Base-by-base conservation (phyloP, 2,797 vertebrate genomes). In the Philypnodon macrostomus region DNA sequence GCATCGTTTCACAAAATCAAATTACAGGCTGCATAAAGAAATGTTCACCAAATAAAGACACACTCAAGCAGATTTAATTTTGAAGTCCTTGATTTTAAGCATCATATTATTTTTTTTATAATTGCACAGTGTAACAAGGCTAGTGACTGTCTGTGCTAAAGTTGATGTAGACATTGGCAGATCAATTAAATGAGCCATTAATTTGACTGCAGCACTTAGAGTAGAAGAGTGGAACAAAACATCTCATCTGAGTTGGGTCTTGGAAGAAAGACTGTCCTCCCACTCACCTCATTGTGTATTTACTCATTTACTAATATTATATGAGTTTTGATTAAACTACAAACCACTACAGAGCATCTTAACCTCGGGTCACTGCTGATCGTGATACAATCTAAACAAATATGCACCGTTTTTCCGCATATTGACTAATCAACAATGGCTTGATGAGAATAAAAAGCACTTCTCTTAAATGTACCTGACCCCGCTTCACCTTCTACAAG, bases 161-260 rank as follows among this genome's bases (percentile, higher is more conserved):
- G 33, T 26, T 48, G 33, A 48, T 48, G 46, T 17, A 29, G 33
- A 27, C 47, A 7, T 26, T 36, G 27, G 23, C 13, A 36, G 24
- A 36, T 17, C 33, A 27, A 37, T 37, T 48, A 48, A 36, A 48
- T 17, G 47, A 37, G 47, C 12, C 47, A 18, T 48, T 48, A 37
- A 37, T 48, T 36, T 48, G 33, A 27, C 7, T 15, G 23, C 9
- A 11, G 30, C 23, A 32, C 14, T 48, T 36, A 36, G 29, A 29
- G 32, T 19, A n/a, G 47, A 11, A 9, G 47, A 18, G 23, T n/a
- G 15, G 13, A 29, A 48, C 33, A 48, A 48, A 35, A 12, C 23
- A 7, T 26, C 11, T 21, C 13, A 13, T 21, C 24, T 40, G 19
- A 29, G 47, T 29, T 17, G 33, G 19, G 33, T 27, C 23, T 14